phyloP scores from a whole-genome alignment of 1,140 invertebrate species.

The silkworm (Bombyx mori) region ASM3026992v2 NC_085110.1:10458501-10459000 shows the following conservation, averaged over 20 bases:
- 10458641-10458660: no score
- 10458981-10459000: conserved; percentile 34
- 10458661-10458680: no score
- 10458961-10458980: conserved; percentile 29
- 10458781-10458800: not conserved
- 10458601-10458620: no score
- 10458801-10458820: conserved; percentile 3
- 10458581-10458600: no score
- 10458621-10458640: no score
- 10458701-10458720: no score
- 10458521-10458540: no score
- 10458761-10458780: not conserved
- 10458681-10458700: no score
- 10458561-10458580: no score
- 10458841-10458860: conserved; percentile 26
- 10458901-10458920: conserved; percentile 62
- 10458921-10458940: conserved; percentile 38
- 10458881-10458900: conserved; percentile 37
- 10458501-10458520: no score
- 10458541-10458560: no score
- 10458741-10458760: conserved; percentile 2
- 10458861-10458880: conserved; percentile 44
- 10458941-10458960: conserved; percentile 53
- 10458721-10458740: not conserved
- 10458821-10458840: conserved; percentile 18